These are phyloP conservation scores for Lepilemur septentrionalis DNA, from an alignment of 2,797 vertebrate species.

Conservation along the genomic window DNA sequence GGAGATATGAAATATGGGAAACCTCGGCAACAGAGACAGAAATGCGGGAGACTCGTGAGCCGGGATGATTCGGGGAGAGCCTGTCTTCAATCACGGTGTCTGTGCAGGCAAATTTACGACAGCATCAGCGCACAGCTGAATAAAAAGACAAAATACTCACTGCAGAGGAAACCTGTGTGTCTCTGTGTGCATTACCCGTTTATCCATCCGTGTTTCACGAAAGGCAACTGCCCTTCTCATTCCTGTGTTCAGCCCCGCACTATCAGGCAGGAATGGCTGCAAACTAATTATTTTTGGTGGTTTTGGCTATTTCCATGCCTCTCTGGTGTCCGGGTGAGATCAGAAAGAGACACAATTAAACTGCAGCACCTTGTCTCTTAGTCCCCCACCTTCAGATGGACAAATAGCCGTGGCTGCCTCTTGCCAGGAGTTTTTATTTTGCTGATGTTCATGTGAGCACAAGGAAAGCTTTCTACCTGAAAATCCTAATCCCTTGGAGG, in stretches of 20 bases:
- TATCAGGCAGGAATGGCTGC: neutral
- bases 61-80: constrained; percentile 36
- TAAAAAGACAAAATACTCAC: constrained; percentile 21
- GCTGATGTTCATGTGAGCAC: neutral
- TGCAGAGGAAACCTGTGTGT: neutral
- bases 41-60: constrained; percentile 45
- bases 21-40: neutral
- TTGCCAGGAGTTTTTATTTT: neutral
- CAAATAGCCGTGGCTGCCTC: neutral
- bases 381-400: constrained; percentile 55
- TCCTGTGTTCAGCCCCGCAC: constrained; percentile 38
- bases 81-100: constrained; percentile 40
- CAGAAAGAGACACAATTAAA: constrained; percentile 65
- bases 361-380: neutral
- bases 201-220: neutral
- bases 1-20: constrained; percentile 8
- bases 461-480: constrained; percentile 51
- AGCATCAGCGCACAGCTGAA: neutral
- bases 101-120: neutral
- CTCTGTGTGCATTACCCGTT: rapidly evolving
- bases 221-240: constrained; percentile 46
- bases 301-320: constrained; percentile 35
- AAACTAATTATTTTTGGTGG: neutral
- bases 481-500: constrained; percentile 60
- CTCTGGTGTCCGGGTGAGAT: neutral